These are phyloP conservation scores for Paramormyrops kingsleyae DNA, from an alignment of 2,113 vertebrate genomes.

Conservation along the genomic window DNA sequence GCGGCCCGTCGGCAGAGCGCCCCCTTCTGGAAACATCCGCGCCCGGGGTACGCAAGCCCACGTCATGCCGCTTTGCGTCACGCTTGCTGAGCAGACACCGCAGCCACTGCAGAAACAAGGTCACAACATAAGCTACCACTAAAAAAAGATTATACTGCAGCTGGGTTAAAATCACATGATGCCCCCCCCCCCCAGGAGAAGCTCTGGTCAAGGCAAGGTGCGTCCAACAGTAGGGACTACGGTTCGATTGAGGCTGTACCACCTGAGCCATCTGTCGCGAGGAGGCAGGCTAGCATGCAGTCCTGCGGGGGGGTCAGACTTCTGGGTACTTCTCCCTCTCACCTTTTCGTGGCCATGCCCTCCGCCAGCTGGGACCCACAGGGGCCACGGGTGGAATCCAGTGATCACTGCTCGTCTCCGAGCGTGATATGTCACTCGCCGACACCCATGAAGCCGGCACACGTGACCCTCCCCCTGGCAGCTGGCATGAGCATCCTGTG, in stretches of 20 bases:
- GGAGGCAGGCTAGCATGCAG: not conserved
- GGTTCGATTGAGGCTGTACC: not conserved
- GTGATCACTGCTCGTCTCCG: not conserved
- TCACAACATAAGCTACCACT: slow-evolving; percentile 2
- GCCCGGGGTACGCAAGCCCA: not conserved
- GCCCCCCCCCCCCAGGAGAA: not conserved
- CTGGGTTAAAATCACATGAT: slow-evolving; percentile 4
- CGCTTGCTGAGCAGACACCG: not conserved
- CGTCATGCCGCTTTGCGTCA: not conserved
- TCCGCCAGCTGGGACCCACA: not conserved
- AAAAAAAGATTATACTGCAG: slow-evolving; percentile 8
- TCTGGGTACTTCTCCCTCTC: not conserved
- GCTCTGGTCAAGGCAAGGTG: not conserved
- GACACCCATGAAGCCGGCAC: not conserved
- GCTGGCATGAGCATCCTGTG: not conserved
- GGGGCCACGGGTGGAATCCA: not conserved
- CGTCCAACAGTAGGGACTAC: not conserved
- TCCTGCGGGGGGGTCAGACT: not conserved
- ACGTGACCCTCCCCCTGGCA: not conserved
- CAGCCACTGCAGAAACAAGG: not conserved
- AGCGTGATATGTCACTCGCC: not conserved
- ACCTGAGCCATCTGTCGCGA: not conserved
- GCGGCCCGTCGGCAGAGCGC: not conserved
- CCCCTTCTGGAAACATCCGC: not conserved
- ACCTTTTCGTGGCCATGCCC: not conserved